phyloP scores from a whole-genome alignment of 2,797 vertebrate genomes.

The Phoeniculus purpureus region DNA sequence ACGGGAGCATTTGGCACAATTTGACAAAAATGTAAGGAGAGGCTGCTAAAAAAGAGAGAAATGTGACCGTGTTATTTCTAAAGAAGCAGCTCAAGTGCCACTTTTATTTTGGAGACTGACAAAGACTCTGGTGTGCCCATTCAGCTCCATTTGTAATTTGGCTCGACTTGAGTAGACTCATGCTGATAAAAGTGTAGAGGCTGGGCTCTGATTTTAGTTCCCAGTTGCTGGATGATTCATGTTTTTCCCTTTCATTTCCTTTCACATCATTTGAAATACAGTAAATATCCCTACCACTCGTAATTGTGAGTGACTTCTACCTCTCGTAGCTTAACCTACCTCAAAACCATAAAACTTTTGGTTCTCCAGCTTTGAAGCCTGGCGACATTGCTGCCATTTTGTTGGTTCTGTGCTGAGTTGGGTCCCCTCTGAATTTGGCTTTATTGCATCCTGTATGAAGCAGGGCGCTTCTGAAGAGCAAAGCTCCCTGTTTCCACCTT shows the following conservation, averaged over 20 bases:
- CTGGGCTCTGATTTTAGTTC: neutral
- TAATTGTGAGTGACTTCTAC: neutral
- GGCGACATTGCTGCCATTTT: neutral
- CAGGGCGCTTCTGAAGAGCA: neutral
- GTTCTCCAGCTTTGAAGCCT: neutral
- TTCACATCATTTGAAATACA: neutral
- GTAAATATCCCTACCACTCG: neutral
- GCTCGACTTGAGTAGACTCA: neutral
- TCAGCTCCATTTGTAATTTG: neutral
- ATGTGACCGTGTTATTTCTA: neutral
- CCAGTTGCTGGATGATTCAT: neutral
- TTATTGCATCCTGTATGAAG: neutral
- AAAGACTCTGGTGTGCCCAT: neutral
- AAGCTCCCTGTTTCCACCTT: neutral
- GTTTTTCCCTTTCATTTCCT: neutral
- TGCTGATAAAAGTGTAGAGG: neutral
- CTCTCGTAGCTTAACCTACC: neutral
- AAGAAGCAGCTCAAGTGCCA: neutral
- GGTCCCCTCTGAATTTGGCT: neutral
- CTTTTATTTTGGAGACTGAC: neutral
- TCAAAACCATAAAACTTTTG: neutral
- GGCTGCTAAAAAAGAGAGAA: neutral
- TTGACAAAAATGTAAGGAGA: neutral
- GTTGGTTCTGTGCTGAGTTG: neutral
- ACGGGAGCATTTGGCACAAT: neutral